Conservation (phyloP, 1,140 invertebrate genomes). For the Nilaparvata lugens region DNA sequence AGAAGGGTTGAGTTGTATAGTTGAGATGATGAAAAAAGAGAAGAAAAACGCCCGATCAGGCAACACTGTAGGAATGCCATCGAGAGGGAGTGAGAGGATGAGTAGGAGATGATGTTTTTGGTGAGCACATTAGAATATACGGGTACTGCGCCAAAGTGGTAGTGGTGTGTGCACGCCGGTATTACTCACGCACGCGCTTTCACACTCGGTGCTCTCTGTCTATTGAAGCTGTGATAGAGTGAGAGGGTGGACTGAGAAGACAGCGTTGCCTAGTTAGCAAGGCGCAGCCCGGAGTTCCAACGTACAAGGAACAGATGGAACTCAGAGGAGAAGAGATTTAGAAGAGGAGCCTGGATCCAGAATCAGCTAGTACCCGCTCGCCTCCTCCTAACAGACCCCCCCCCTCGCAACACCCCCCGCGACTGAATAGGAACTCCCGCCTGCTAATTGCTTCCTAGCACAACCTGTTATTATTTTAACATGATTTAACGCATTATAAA, state of each 20-base stretch:
- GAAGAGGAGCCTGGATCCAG: conserved; percentile 23
- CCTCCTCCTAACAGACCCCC: background rate
- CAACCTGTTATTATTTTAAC: background rate
- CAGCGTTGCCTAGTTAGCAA: conserved; percentile 19
- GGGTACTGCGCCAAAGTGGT: too few species aligned
- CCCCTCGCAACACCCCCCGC: background rate
- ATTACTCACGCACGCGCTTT: too few species aligned
- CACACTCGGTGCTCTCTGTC: too few species aligned
- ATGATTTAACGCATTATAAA: conserved; percentile 5
- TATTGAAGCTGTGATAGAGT: background rate
- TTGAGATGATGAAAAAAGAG: too few species aligned
- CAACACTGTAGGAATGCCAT: background rate
- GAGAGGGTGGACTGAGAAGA: background rate
- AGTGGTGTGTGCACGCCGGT: too few species aligned
- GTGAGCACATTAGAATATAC: too few species aligned
- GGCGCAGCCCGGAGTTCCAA: conserved; percentile 24
- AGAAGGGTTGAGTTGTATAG: too few species aligned
- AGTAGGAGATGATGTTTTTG: too few species aligned
- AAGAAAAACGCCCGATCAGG: background rate
- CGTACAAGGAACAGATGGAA: too few species aligned
- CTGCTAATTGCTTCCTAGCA: conserved; percentile 1
- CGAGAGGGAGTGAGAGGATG: conserved; percentile 10
- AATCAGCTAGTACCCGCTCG: conserved; percentile 24
- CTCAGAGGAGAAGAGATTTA: too few species aligned
- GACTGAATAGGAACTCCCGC: too few species aligned